Evolutionary conservation across 1,140 invertebrate species (phyloP).

Genomic region (Ooceraea biroi): DNA sequence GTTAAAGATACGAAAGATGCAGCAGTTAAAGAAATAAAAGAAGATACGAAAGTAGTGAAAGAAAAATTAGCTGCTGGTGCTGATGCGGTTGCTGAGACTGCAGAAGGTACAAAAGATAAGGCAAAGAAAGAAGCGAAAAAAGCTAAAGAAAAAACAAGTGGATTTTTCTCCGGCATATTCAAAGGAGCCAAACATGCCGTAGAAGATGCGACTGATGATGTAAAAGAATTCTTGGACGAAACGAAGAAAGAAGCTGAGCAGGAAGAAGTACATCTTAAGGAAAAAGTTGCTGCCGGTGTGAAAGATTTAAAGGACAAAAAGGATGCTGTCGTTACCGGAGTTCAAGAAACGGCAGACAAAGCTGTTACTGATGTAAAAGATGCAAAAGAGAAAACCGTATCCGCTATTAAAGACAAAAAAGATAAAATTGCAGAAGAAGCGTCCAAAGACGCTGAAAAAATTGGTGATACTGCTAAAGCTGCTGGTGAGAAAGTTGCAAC

Average conservation of each 20-base stretch:
- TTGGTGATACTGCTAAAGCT: conserved; percentile 33
- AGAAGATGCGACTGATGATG: conserved; percentile 64
- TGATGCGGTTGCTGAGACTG: neutral
- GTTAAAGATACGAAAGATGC: conserved; percentile 44
- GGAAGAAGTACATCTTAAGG: conserved; percentile 56
- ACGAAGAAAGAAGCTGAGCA: conserved; percentile 63
- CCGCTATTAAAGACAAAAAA: conserved; percentile 42
- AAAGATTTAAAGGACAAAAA: conserved; percentile 55
- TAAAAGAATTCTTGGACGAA: conserved; percentile 66
- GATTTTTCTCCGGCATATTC: conserved; percentile 71
- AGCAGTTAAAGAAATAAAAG: conserved; percentile 20
- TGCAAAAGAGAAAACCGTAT: conserved; percentile 37
- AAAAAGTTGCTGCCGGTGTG: neutral
- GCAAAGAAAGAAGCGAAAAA: conserved; percentile 55
- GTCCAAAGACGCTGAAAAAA: conserved; percentile 39
- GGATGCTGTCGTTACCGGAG: conserved; percentile 21
- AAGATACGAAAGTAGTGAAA: conserved; percentile 7
- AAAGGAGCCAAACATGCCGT: conserved; percentile 69
- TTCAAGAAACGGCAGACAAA: neutral
- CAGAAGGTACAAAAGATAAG: neutral
- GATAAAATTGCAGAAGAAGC: conserved; percentile 49
- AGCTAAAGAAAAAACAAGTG: conserved; percentile 60
- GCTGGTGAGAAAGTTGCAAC: conserved; percentile 36
- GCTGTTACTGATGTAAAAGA: conserved; percentile 28
- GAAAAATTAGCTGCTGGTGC: conserved; percentile 14